Conservation (phyloP, 2,113 vertebrate species). For the Hassar affinis region DNA sequence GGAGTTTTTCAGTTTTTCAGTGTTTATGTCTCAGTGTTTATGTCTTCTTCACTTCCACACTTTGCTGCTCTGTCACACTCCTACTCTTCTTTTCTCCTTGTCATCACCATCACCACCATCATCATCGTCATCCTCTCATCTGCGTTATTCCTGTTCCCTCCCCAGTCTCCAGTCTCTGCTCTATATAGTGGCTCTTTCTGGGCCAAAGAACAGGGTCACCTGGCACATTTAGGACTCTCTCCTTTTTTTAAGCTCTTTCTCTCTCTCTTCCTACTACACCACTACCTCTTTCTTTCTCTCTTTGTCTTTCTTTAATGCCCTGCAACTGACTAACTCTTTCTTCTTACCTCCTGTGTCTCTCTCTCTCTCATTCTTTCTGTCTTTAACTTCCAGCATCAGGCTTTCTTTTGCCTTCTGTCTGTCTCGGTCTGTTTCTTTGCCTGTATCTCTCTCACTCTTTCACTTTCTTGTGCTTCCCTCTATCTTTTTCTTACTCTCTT, state of each 20-base stretch:
- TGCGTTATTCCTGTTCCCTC: conserved; percentile 57
- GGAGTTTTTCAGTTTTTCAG: background rate
- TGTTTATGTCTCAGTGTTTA: background rate
- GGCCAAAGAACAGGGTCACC: conserved; percentile 60
- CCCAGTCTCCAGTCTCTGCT: conserved; percentile 41
- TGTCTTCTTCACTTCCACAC: conserved; percentile 31
- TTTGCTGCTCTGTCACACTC: conserved; percentile 21
- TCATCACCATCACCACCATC: conserved; percentile 22
- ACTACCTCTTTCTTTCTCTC: background rate
- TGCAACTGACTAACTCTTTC: background rate
- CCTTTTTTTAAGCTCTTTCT: background rate
- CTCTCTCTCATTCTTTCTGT: background rate
- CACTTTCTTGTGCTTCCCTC: background rate
- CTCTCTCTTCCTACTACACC: background rate
- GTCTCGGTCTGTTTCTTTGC: background rate
- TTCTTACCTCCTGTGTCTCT: background rate
- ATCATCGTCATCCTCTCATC: conserved; percentile 34
- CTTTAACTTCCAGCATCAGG: background rate
- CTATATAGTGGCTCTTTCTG: conserved; percentile 57
- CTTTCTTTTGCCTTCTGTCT: background rate
- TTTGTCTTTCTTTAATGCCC: background rate
- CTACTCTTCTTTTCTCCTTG: conserved; percentile 1
- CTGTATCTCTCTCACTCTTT: background rate
- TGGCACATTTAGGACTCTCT: conserved; percentile 45
- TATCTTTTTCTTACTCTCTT: background rate